Percentiles rank a stretch among this genome's conserved stretches.
These are phyloP conservation scores for Cyphomyrus plagiostoma DNA, from an alignment of 2,113 vertebrate species.

Conservation along the genomic window DNA sequence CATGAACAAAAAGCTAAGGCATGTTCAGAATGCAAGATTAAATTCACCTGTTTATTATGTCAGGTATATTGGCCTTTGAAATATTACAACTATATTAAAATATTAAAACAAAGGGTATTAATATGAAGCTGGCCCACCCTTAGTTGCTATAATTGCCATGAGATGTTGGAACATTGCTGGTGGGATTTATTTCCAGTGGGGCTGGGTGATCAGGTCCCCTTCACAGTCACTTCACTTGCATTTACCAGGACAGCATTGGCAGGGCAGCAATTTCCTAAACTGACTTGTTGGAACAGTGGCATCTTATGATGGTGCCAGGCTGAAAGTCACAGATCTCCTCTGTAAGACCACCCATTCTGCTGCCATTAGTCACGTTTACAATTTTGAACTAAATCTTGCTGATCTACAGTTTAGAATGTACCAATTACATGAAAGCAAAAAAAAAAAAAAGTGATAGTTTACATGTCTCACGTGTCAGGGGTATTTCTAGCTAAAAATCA, in stretches of 20 bases:
- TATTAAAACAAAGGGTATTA: not conserved
- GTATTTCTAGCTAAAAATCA: too few species aligned
- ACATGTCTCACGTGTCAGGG: not conserved
- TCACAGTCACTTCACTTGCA: too few species aligned
- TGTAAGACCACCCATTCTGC: not conserved
- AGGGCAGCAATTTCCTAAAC: too few species aligned
- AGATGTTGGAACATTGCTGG: not conserved
- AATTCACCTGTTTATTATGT: not conserved
- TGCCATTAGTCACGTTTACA: not conserved
- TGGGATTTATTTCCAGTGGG: not conserved
- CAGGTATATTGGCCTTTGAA: not conserved
- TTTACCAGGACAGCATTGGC: too few species aligned
- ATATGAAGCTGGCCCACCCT: not conserved
- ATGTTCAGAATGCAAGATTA: not conserved
- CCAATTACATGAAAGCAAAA: not conserved
- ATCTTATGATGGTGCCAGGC: not conserved
- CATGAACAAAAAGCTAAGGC: not conserved
- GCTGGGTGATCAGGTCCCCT: not conserved
- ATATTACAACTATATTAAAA: too few species aligned
- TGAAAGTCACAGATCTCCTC: not conserved
- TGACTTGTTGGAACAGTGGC: not conserved
- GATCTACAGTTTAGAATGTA: not conserved
- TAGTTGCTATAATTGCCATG: not conserved
- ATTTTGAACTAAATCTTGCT: not conserved
- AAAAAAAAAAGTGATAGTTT: not conserved